Evolutionary conservation across 2,797 vertebrate genomes (phyloP), one percentile per base, ranked within the genome.

Genomic region (Syndactyla subalaris): DNA sequence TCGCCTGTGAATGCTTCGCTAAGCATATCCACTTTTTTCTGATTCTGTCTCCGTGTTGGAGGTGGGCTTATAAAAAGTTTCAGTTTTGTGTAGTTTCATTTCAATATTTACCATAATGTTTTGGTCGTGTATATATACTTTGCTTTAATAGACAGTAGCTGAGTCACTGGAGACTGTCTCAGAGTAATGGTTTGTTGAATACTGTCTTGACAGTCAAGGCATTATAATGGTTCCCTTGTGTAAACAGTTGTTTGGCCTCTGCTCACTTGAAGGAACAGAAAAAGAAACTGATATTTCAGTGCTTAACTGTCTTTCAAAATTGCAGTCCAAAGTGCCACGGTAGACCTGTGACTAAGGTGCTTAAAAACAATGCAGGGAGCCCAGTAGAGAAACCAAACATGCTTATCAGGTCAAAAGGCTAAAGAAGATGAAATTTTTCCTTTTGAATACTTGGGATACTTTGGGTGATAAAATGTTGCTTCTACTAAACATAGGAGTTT

Each of bases 1-100:
- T 24, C 7, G 16, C 8, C 0, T 0, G 1, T 39, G 21, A 75
- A 61, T 48, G 16, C 34, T n/a, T 88, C 39, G 15, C 26, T 65
- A 75, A 38, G 30, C 22, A 18, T 72, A 48, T 46, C 19, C 0
- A 8, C 32, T 51, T 54, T 58, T 70, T 46, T 41, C 26, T 43
- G 34, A 70, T 65, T 88, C 27, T 45, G 14, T 36, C 58, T 85
- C 12, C 8, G 2, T 6, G 14, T 29, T 79, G 46, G 30, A 45
- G 1, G 7, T 8, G 11, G 7, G 26, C 43, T 88, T 89, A 82
- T 54, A 58, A 54, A 78, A 91, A 57, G 5, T 63, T 87, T 67
- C 2, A 0, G 10, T 88, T 88, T 63, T 80, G 18, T 15, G 1
- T 45, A 13, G 26, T 13, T 73, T 36, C 5, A 4, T 76, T 82